Evolutionary conservation across 2,113 vertebrate species (phyloP), one percentile per base, ranked within the genome.

Genomic region (Calyptommatus sinebrachiatus): DNA sequence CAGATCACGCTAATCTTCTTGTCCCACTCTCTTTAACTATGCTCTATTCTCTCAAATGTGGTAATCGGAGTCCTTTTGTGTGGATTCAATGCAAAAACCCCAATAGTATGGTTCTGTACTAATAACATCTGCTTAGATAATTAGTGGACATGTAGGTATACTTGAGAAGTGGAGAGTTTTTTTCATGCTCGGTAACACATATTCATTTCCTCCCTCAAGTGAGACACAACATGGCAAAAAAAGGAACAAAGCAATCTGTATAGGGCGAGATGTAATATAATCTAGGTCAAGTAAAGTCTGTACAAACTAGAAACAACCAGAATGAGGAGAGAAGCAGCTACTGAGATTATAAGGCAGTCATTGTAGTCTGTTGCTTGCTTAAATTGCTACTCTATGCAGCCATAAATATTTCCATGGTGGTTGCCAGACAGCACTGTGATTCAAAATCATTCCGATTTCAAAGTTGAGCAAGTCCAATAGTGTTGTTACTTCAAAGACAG

Each of bases 361-460:
- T 62, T 66, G 31, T 53, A 62, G 9, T 74, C 10, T 73, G 70
- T 46, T 60, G 16, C 31, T 76, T 60, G 20, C 28, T n/a, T 24
- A 61, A 71, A 28, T 9, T 76, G 26, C 48, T 80, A 60, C 71
- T 87, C 68, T 0, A 0, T 35, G 48, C 35, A 76, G 10, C 41
- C 74, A 28, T 77, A 62, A 16, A 66, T 71, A 41, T 14, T 46
- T 21, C 41, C 6, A 0, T 45, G 7, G 11, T 12, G 79, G 62
- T 26, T 78, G 62, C n/a, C 70, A 78, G 45, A 46, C 73, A 83
- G 20, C 31, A 76, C 76, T 4, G 0, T 41, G 71, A 60, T 75
- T 79, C 68, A 48, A 45, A 20, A 26, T 73, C 29, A 60, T 81
- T 35, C 53, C 66, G 31, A 73, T 79, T 77, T 84, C 26, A 63